Percentiles rank a stretch among this genome's conserved stretches.
Conservation (phyloP, 2,888 invertebrate species). For the Vesta saturnalis region DNA sequence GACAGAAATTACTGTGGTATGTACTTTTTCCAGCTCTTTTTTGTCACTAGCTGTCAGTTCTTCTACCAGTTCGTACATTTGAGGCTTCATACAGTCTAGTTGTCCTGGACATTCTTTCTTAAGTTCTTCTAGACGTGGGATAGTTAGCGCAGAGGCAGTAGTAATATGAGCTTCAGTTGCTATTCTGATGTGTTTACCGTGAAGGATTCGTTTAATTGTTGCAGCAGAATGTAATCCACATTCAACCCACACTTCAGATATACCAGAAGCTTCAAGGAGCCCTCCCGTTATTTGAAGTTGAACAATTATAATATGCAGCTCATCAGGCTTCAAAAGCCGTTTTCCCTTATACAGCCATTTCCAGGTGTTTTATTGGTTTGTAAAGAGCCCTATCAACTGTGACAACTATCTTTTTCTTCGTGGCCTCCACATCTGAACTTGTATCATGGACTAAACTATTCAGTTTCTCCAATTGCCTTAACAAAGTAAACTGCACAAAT, state of each 20-base stretch:
- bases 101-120: no score
- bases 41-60: no score
- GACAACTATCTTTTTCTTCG: background rate
- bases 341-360: no score
- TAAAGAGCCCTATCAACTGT: background rate
- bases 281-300: background rate
- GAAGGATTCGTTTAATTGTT: background rate
- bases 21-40: no score
- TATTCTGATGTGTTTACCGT: background rate
- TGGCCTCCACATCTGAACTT: conserved; percentile 8
- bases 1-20: no score
- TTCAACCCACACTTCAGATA: background rate
- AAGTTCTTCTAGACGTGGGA: background rate
- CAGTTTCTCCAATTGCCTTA: conserved; percentile 6
- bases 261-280: background rate
- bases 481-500: background rate
- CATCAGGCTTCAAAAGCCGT: no score
- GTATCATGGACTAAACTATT: background rate
- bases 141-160: background rate
- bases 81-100: no score
- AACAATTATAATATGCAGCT: background rate
- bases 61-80: no score
- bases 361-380: background rate
- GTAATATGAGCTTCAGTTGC: conserved; percentile 1
- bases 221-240: background rate